Base-by-base conservation (phyloP, 2,113 vertebrate genomes). In the Psettodes erumei region DNA sequence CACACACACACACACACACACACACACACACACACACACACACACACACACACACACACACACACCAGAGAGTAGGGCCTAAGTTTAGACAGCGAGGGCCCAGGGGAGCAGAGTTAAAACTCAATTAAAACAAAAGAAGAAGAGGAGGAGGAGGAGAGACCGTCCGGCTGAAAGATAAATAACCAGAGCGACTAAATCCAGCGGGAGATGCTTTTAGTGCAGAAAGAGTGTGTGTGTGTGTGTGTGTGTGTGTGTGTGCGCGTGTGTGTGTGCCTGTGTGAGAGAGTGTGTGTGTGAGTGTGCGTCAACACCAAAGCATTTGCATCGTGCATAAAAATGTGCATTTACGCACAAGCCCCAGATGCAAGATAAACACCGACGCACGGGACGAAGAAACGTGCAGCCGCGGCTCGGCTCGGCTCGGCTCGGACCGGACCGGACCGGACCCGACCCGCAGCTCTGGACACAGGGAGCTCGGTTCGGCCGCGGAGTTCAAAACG, bases 151-250 rank as follows among this genome's bases (percentile, higher is more conserved):
- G 51, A 23, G 59, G 77, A 16, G 79, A 83, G 71, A 53, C 48
- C 23, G n/a, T 80, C 48, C 59, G 21, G 72, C 78, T 28, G 87
- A 88, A 92, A 93, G 90, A 94, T 91, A 89, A 92, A 93, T 92
- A 90, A 79, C 91, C 83, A 53, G 58, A 30, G 61, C 51, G 56
- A 66, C 83, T 87, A 90, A 92, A 76, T 88, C 86, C 72, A 55
- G 74, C 32, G 86, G 82, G 88, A 82, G 84, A 82, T 62, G 83
- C 81, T 85, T 85, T 85, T 75, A 87, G 71, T 27, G 62, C 21
- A 15, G 51, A 33, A 62, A 8, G 55, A 18, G 51, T 0, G 19
- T 27, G 47, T 8, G 28, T 13, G 27, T 12, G 1, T 16, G 33
- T 8, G 30, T 15, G 50, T n/a, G 18, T 30, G 12, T 53, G 7